Evolutionary conservation across 2,797 vertebrate species (phyloP).

Genomic region (Pelodytes ibericus): DNA sequence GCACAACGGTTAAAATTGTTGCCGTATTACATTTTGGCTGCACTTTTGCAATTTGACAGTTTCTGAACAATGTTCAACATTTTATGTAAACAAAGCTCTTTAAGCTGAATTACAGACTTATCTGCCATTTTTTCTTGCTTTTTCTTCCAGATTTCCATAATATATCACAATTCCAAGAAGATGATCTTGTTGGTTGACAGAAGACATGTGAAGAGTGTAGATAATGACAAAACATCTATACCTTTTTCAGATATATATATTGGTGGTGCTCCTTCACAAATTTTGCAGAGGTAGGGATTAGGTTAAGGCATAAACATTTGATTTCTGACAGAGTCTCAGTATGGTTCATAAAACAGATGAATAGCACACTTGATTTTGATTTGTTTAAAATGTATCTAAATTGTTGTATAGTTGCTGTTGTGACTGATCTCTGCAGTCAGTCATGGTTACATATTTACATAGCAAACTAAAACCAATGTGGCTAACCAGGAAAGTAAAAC

Average conservation of each 20-base stretch:
- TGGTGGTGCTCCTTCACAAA: constrained; percentile 84
- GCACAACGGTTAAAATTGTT: not conserved
- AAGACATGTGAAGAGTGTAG: constrained; percentile 88
- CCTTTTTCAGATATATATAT: constrained; percentile 94
- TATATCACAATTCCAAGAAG: constrained; percentile 97
- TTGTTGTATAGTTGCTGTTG: no score
- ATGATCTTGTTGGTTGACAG: constrained; percentile 95
- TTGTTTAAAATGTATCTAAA: no score
- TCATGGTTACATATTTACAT: no score
- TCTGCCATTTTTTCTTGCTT: constrained; percentile 49
- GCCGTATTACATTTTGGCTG: not conserved
- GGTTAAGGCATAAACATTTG: not conserved
- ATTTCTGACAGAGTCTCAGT: not conserved
- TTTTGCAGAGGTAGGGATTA: constrained; percentile 65
- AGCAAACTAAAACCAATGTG: no score
- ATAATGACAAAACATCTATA: constrained; percentile 88
- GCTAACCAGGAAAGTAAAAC: no score
- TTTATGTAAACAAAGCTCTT: not conserved
- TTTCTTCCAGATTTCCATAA: constrained; percentile 86
- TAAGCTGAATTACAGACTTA: not conserved
- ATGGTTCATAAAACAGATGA: no score
- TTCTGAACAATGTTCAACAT: not conserved
- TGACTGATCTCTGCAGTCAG: no score
- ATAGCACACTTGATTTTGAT: no score
- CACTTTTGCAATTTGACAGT: not conserved